phyloP scores from a whole-genome alignment of 2,888 invertebrate species.

The Microctonus brassicae region DNA sequence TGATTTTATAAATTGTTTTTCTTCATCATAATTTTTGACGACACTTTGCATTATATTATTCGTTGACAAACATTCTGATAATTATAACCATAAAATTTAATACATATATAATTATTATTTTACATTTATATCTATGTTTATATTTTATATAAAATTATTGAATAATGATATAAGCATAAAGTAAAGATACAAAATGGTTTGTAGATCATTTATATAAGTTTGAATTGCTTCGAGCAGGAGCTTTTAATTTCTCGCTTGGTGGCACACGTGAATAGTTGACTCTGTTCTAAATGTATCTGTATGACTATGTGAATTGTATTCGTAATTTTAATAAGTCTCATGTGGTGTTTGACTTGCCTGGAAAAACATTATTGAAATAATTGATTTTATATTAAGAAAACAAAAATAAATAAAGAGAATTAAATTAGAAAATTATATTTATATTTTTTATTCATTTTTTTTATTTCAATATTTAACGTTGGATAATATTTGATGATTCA shows the following conservation, averaged over 20 bases:
- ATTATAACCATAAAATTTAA: neutral
- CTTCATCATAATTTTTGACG: neutral
- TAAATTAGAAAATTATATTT: too few species aligned
- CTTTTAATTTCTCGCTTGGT: constrained; percentile 24
- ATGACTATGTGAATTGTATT: neutral
- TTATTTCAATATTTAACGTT: too few species aligned
- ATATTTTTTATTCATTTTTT: too few species aligned
- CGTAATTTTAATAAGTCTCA: neutral
- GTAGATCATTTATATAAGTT: neutral
- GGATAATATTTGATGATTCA: too few species aligned
- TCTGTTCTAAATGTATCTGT: neutral
- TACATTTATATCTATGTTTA: neutral
- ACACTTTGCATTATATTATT: neutral
- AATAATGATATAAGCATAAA: neutral
- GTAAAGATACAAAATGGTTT: neutral
- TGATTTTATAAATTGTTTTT: too few species aligned
- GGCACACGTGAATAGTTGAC: constrained; percentile 23
- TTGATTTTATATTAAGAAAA: neutral
- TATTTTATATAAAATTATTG: neutral
- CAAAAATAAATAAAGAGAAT: neutral
- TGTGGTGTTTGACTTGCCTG: neutral
- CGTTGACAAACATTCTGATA: neutral
- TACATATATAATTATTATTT: neutral
- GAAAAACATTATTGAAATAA: neutral
- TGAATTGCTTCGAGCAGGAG: neutral